A percentile compares a stretch with the other conserved stretches of the same genome.
Evolutionary conservation across 2,888 invertebrate genomes (phyloP).

Genomic region (Euspilapteryx auroguttella): DNA sequence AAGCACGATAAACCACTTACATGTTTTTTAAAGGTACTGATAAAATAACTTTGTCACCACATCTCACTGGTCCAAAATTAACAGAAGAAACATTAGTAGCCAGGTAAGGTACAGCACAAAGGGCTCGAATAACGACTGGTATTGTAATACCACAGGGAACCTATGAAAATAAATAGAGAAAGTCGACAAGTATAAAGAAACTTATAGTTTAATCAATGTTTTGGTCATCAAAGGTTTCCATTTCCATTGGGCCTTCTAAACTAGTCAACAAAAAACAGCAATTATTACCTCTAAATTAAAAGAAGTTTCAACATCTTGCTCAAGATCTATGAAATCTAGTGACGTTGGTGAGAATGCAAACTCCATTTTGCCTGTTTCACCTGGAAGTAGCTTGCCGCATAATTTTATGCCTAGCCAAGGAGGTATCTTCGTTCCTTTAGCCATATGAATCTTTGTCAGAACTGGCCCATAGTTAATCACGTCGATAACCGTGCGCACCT

Average conservation of each 20-base stretch:
- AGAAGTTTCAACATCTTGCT: slow-evolving; percentile 33
- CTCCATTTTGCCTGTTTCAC: slow-evolving; percentile 47
- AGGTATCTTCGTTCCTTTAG: slow-evolving; percentile 27
- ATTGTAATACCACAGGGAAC: slow-evolving; percentile 62
- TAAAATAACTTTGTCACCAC: slow-evolving; percentile 60
- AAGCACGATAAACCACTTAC: slow-evolving; percentile 49
- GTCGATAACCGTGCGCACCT: slow-evolving; percentile 40
- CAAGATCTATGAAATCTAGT: slow-evolving; percentile 33
- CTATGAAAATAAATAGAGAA: slow-evolving; percentile 18
- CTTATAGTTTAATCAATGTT: too few relatives aligned
- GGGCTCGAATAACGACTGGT: slow-evolving; percentile 56
- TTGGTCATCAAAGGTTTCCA: too few relatives aligned
- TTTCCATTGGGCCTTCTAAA: too few relatives aligned
- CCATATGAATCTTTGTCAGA: slow-evolving; percentile 35
- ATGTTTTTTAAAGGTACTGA: slow-evolving; percentile 58
- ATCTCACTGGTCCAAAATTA: slow-evolving; percentile 59
- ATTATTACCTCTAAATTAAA: slow-evolving; percentile 55
- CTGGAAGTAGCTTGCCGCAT: slow-evolving; percentile 39
- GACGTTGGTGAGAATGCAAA: slow-evolving; percentile 54
- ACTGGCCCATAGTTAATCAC: slow-evolving; percentile 62
- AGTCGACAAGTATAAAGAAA: neutral
- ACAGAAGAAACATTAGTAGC: slow-evolving; percentile 33
- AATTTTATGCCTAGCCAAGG: slow-evolving; percentile 31
- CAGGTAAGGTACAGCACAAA: slow-evolving; percentile 61
- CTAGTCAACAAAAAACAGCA: too few relatives aligned